Evolutionary conservation across 2,888 invertebrate genomes (phyloP), one percentile per base, ranked within the genome.

Genomic region (Dicycla oo): DNA sequence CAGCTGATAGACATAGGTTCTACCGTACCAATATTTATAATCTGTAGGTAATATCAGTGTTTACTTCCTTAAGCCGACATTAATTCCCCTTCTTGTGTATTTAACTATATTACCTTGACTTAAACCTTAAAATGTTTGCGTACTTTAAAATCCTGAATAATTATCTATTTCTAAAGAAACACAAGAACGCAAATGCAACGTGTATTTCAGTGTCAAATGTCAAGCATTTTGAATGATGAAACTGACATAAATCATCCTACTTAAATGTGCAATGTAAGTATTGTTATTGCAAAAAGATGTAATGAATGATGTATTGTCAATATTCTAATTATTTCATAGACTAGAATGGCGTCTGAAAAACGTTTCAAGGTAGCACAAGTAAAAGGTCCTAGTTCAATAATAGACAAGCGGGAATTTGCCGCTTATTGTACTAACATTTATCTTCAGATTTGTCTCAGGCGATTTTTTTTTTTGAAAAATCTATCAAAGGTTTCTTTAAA

Each of bases 31-130:
- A n/a, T n/a, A n/a, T n/a, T n/a, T n/a, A n/a, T n/a, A n/a, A n/a
- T n/a, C n/a, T n/a, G n/a, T n/a, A n/a, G n/a, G n/a, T n/a, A n/a
- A n/a, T n/a, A n/a, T n/a, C n/a, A n/a, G n/a, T n/a, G n/a, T n/a
- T n/a, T n/a, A n/a, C 30, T 82, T 58, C 72, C 64, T 68, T 51
- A 54, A 20, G 47, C 18, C 26, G 3, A 45, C 49, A 65, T 73
- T 82, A 49, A 73, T 78, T 82, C 68, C 80, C 73, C 80, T 64
- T 13, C n/a, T 18, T 49, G 60, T 18, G 49, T 65, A 49, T 53
- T 47, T 58, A 30, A 13, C 20, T 51, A 43, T 67, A 45, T 75
- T 47, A 51, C 76, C 15, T 66, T 47, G 18, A 62, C 34, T 40
- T 40, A 53, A n/a, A 75, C 26, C 47, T 71, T 34, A 47, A 40